Conservation (phyloP, 1,140 invertebrate species). For the Choristoneura fumiferana region DNA sequence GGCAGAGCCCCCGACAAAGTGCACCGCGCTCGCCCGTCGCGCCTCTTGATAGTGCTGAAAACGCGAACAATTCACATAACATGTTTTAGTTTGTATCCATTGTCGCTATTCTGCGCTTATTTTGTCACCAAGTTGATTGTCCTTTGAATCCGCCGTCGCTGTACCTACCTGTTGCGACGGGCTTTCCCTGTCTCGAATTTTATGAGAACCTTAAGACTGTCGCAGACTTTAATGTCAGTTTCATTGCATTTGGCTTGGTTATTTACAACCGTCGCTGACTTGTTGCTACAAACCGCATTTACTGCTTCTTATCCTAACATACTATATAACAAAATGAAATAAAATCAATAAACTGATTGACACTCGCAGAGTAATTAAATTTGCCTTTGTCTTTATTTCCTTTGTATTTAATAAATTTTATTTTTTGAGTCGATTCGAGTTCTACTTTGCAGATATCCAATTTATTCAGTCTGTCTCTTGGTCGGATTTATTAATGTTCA, state of each 20-base stretch:
- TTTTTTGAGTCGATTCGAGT: not conserved
- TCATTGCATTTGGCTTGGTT: not conserved
- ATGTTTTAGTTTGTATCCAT: conserved; percentile 66
- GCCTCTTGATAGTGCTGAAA: conserved; percentile 65
- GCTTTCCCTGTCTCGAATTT: conserved; percentile 18
- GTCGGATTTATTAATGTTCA: not conserved
- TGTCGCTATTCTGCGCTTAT: conserved; percentile 44
- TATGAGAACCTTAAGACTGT: conserved; percentile 3
- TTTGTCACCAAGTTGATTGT: conserved; percentile 50
- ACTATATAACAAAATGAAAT: too few relatives aligned
- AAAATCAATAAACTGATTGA: too few relatives aligned
- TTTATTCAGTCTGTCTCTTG: not conserved
- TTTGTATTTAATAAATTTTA: not conserved
- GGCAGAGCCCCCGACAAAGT: conserved; percentile 52
- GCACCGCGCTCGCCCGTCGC: conserved; percentile 46
- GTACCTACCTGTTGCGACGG: conserved; percentile 40
- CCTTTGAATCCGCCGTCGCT: conserved; percentile 38
- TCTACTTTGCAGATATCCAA: not conserved
- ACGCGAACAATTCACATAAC: conserved; percentile 61
- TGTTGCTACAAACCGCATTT: too few relatives aligned
- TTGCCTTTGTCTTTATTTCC: too few relatives aligned
- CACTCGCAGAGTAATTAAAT: too few relatives aligned
- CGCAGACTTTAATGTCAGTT: not conserved
- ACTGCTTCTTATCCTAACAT: too few relatives aligned
- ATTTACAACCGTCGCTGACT: not conserved